Base-by-base conservation (phyloP, 1,140 invertebrate genomes). In the Sitophilus oryzae region DNA sequence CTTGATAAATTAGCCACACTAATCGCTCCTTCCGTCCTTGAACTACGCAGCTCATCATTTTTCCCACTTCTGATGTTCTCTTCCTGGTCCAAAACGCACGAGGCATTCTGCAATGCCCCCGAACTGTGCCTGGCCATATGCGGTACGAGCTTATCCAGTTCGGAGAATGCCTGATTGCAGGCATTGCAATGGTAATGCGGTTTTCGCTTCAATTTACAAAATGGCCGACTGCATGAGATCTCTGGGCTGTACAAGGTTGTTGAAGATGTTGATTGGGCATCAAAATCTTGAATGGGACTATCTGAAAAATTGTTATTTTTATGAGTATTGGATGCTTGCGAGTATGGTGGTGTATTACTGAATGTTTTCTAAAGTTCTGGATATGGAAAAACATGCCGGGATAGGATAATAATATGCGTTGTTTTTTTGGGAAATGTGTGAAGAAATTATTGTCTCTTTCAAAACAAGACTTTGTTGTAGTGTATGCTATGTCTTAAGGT, bases 121-220 rank as follows among this genome's bases (percentile, higher is more conserved):
- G 76, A 79, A 53, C 77, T 82, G 61, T 87, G 84, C 64, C 86
- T 86, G 6, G 82, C 77, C n/a, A 85, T 78, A 66, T 87, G 84
- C 4, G 82, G 77, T 15, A 82, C 75, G 30, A 87, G 69, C 52
- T 79, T 77, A 48, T 85, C 83, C 16, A 84, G 60, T 56, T 86
- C 84, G 1, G 83, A 84, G 65, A 85, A 85, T 3, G 83, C 84
- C 71, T 91, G 88, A 71, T 90, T 90, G 72, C 89, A 92, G n/a
- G 86, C 79, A 64, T 86, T 85, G 71, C 89, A 92, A 67, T 93
- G 89, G 63, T 85, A 91, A 68, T 93, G 89, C 56, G 88, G 83
- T 61, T 86, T 84, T 44, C 88, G 78, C 68, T 92, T 92, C 35
- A 91, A 74, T 70, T 92, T 92, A 71, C 89, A 92, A 67, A 91